Evolutionary conservation across 2,888 invertebrate species (phyloP).

Genomic region (Chorisops tibialis): DNA sequence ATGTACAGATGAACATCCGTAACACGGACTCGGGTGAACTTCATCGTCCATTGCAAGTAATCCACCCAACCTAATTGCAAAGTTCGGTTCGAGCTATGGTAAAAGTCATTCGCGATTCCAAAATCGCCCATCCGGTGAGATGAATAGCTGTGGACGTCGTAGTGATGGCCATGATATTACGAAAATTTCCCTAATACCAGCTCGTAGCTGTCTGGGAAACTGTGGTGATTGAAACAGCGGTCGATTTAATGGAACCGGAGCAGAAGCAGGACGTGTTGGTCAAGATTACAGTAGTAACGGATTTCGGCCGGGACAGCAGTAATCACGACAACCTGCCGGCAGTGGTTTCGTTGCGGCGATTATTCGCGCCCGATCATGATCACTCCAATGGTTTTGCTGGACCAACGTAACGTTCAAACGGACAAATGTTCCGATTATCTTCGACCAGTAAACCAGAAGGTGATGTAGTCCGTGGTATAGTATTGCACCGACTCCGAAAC

Average conservation of each 20-base stretch:
- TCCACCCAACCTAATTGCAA: slow-evolving; percentile 77
- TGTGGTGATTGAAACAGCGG: slow-evolving; percentile 33
- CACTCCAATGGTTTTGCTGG: neutral
- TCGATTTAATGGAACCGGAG: neutral
- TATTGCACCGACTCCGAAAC: slow-evolving; percentile 22
- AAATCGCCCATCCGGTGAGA: slow-evolving; percentile 31
- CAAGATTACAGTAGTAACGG: slow-evolving; percentile 23
- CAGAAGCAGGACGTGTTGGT: too few relatives aligned
- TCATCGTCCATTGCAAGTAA: too few relatives aligned
- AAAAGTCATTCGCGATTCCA: slow-evolving; percentile 40
- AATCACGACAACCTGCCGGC: slow-evolving; percentile 1
- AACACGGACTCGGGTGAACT: too few relatives aligned
- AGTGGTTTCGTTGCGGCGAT: slow-evolving; percentile 1
- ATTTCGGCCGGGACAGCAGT: slow-evolving; percentile 30
- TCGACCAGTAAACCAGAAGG: slow-evolving; percentile 21
- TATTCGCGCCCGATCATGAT: slow-evolving; percentile 5
- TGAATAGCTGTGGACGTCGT: slow-evolving; percentile 33
- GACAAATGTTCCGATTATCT: slow-evolving; percentile 41
- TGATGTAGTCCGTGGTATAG: neutral
- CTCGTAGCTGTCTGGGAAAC: too few relatives aligned
- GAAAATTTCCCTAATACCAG: too few relatives aligned
- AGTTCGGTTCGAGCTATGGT: slow-evolving; percentile 41
- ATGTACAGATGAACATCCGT: too few relatives aligned
- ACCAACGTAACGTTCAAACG: slow-evolving; percentile 38
- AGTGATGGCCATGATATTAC: slow-evolving; percentile 33